Evolutionary conservation across 2,797 vertebrate genomes (phyloP).

Genomic region (Gephyroberyx darwinii): DNA sequence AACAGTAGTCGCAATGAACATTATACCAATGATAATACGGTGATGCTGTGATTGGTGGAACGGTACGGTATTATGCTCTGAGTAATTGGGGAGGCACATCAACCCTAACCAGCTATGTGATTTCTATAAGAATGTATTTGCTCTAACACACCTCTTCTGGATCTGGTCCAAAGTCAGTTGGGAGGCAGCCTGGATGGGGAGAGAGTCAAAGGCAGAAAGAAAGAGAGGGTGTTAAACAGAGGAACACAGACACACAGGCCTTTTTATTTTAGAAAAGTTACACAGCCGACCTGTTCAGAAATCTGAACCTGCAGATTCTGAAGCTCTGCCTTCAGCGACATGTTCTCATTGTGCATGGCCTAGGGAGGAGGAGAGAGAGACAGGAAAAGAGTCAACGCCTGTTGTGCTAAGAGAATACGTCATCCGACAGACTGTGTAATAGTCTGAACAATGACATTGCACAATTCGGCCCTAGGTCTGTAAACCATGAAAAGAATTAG

Average conservation of each 20-base stretch:
- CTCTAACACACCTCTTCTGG: slow-evolving; percentile 88
- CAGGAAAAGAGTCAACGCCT: background rate
- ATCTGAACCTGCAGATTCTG: slow-evolving; percentile 91
- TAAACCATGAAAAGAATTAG: background rate
- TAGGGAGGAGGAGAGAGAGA: slow-evolving; percentile 60
- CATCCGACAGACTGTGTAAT: slow-evolving; percentile 1
- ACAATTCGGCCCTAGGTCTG: background rate
- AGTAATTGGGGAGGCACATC: background rate
- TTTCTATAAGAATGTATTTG: background rate
- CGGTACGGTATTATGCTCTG: background rate
- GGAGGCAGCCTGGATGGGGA: slow-evolving; percentile 69
- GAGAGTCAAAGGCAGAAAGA: slow-evolving; percentile 29
- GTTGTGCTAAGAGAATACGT: background rate
- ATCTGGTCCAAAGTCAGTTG: slow-evolving; percentile 88
- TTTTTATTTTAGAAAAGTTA: slow-evolving; percentile 1
- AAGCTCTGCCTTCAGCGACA: slow-evolving; percentile 90
- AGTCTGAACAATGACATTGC: background rate
- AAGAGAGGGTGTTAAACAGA: slow-evolving; percentile 37
- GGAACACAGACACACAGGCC: background rate
- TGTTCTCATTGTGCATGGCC: slow-evolving; percentile 92
- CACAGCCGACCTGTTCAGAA: slow-evolving; percentile 88
- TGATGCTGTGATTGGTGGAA: slow-evolving; percentile 3
- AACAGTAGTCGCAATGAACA: background rate
- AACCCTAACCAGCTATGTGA: slow-evolving; percentile 1
- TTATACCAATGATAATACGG: background rate